Conservation (phyloP, 2,797 vertebrate species). For the Pitangus sulphuratus region DNA sequence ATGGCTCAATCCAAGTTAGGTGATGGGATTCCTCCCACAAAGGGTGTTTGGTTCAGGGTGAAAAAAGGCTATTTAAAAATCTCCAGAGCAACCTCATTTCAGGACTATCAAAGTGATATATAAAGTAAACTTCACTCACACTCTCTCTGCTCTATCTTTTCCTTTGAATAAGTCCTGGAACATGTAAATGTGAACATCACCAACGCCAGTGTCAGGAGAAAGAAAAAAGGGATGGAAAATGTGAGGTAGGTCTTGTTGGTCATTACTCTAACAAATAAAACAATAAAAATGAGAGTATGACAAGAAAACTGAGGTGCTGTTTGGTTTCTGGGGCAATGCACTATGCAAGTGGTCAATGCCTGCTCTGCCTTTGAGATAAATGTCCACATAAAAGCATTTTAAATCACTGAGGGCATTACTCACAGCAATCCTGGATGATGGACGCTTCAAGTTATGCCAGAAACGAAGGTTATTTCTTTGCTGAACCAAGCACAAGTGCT, state of each 20-base stretch:
- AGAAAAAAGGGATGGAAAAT: background rate
- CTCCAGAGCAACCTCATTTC: background rate
- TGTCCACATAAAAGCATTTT: background rate
- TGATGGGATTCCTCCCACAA: background rate
- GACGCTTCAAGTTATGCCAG: background rate
- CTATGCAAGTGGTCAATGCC: background rate
- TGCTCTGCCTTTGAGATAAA: background rate
- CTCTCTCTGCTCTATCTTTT: background rate
- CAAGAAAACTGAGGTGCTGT: background rate
- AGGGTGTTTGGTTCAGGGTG: background rate
- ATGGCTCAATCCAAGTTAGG: background rate
- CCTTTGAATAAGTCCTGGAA: background rate
- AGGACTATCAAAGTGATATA: background rate
- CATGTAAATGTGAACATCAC: background rate
- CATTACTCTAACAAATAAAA: background rate
- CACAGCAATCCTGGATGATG: background rate
- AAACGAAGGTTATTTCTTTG: slow-evolving; percentile 5
- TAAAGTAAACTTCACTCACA: background rate
- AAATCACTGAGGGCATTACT: slow-evolving; percentile 13
- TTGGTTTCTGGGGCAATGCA: background rate
- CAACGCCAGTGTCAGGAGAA: background rate
- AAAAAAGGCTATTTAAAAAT: background rate
- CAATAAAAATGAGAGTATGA: background rate
- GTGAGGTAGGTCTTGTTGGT: background rate
- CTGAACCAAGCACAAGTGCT: slow-evolving; percentile 16